phyloP scores from a whole-genome alignment of 2,888 invertebrate genomes.

The Eubasilissa splendida region DNA sequence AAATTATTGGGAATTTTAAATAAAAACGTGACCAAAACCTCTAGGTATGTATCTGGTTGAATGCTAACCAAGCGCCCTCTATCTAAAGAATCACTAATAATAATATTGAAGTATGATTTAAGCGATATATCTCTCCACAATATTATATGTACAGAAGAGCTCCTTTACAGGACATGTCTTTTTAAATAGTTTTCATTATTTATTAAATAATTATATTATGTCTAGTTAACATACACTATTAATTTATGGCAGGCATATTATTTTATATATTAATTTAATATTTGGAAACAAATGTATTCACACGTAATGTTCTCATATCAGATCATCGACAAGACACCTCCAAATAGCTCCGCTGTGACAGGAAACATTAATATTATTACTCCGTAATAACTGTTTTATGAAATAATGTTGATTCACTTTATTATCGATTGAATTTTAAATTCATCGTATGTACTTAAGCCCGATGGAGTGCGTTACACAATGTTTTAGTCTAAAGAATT shows the following conservation, averaged over 20 bases:
- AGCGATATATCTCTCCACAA: too few relatives aligned
- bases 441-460: too few relatives aligned
- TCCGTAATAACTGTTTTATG: background rate
- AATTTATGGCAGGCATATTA: slow-evolving; percentile 23
- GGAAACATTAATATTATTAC: background rate
- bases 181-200: slow-evolving; percentile 9
- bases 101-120: background rate
- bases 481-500: too few relatives aligned
- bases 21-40: background rate
- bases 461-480: too few relatives aligned
- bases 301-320: background rate
- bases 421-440: background rate
- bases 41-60: background rate
- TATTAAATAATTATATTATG: background rate
- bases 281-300: background rate
- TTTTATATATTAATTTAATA: slow-evolving; percentile 5
- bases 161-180: background rate
- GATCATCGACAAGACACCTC: background rate
- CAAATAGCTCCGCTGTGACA: background rate
- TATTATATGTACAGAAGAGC: background rate
- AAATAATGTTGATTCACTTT: background rate
- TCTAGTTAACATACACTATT: slow-evolving; percentile 7
- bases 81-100: background rate
- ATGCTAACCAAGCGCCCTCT: background rate
- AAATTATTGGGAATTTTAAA: background rate